Percentiles rank a stretch among this genome's conserved stretches.
Conservation (phyloP, 2,113 vertebrate species). For the Misgurnus anguillicaudatus region DNA sequence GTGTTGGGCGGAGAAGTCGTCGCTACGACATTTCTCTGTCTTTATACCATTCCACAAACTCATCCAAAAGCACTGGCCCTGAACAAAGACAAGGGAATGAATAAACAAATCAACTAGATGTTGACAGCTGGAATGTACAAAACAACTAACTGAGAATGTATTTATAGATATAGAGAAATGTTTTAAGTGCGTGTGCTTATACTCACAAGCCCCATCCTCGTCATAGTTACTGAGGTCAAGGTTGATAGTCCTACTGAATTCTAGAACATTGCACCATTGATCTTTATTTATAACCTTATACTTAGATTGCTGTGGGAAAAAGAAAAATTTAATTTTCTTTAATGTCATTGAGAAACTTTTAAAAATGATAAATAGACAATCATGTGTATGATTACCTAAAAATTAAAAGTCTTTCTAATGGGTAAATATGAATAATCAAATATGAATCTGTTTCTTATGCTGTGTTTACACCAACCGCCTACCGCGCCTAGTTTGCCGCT, state of each 20-base stretch:
- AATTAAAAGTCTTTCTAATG: too few species aligned
- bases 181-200: conserved; percentile 4
- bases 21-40: conserved; percentile 95
- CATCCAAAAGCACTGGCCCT: conserved; percentile 99
- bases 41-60: conserved; percentile 99
- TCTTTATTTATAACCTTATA: conserved; percentile 99
- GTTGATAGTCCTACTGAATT: conserved; percentile 98
- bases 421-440: too few species aligned
- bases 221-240: conserved; percentile 99
- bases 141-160: neutral
- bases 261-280: conserved; percentile 99
- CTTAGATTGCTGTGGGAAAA: conserved; percentile 89
- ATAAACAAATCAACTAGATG: neutral
- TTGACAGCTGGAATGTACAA: neutral
- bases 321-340: conserved; percentile 49
- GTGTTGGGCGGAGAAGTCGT: conserved; percentile 29
- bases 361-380: neutral
- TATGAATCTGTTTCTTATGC: too few species aligned
- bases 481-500: too few species aligned
- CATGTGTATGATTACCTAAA: too few species aligned
- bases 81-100: conserved; percentile 51
- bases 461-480: too few species aligned
- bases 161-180: neutral
- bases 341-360: too few species aligned
- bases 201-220: conserved; percentile 98